phyloP scores from a whole-genome alignment of 2,888 invertebrate species.

The Apamea monoglypha region DNA sequence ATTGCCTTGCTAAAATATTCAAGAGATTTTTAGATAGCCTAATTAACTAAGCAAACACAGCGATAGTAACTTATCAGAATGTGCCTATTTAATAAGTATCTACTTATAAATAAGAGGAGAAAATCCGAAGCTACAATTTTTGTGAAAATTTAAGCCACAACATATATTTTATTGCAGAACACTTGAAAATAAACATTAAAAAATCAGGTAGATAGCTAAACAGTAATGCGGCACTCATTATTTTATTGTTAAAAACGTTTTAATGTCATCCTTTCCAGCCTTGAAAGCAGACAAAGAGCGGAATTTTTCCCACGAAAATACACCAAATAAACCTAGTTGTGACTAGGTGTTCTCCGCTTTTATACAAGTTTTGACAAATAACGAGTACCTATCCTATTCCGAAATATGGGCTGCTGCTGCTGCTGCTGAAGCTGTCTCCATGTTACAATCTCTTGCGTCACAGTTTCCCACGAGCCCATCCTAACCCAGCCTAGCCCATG shows the following conservation, averaged over 20 bases:
- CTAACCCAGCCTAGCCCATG: conserved; percentile 83
- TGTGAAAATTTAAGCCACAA: background rate
- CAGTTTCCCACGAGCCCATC: conserved; percentile 83
- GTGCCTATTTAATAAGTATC: background rate
- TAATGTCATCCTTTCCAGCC: conserved; percentile 53
- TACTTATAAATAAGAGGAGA: background rate
- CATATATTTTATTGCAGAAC: conserved; percentile 4
- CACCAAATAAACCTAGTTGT: background rate
- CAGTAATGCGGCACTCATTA: conserved; percentile 16
- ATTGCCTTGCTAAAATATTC: background rate
- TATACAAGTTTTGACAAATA: background rate
- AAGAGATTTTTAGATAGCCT: background rate
- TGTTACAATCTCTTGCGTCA: conserved; percentile 59
- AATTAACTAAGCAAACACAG: background rate
- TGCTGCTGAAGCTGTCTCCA: conserved; percentile 38
- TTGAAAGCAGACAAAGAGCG: conserved; percentile 44
- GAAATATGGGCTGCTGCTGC: conserved; percentile 21
- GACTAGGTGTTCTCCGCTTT: background rate
- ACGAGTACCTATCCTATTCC: conserved; percentile 21
- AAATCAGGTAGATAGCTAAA: conserved; percentile 7
- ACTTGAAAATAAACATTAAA: conserved; percentile 19
- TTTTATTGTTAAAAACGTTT: conserved; percentile 36
- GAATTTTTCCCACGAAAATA: conserved; percentile 58
- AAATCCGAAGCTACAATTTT: conserved; percentile 4
- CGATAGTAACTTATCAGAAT: conserved; percentile 1